Base-by-base conservation (phyloP, 2,888 invertebrate genomes). In the Acleris cristana region DNA sequence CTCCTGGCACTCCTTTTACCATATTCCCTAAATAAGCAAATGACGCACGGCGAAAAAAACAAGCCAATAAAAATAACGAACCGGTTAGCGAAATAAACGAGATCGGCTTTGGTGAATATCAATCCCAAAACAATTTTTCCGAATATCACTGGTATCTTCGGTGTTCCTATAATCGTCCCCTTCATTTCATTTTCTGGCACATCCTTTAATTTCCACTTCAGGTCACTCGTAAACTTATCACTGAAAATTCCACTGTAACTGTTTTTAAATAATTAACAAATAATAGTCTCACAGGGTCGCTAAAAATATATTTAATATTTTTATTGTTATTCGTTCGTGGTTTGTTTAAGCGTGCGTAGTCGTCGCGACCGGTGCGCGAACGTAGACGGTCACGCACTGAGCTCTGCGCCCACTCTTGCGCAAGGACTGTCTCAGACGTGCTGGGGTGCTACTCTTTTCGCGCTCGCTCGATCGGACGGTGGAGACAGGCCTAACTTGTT, bases 71-170 rank as follows among this genome's bases (percentile, higher is more conserved):
- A 69, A 55, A 72, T 70, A 79, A 94, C 94, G 78, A 94, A 95
- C 88, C 95, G 94, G 87, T 95, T 94, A 77, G 95, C 90, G 78
- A 95, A 90, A 79, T 94, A 93, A 82, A 94, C 92, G 66, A 94
- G 84, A 79, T 95, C 94, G 34, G 94, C 94, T 80, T 94, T 95
- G 66, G 94, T 94, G 75, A 94, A 91, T 66, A 95, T 91, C 95
- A 95, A 95, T 73, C 94, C 94, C 61, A 94, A 85, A 55, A 95
- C 83, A 75, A 94, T 87, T 78, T 93, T 94, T 73, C 94, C 94
- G 73, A 94, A 82, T 71, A 93, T 85, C 81, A 88, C 82, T 65
- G 90, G 87, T 77, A 90, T 76, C 73, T 85, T 85, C 30, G 86
- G 85, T 71, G 77, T 75, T 72, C 76, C 74, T n/a, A 70, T 72